Conservation (phyloP, 2,797 vertebrate species). For the Tamandua tetradactyla region DNA sequence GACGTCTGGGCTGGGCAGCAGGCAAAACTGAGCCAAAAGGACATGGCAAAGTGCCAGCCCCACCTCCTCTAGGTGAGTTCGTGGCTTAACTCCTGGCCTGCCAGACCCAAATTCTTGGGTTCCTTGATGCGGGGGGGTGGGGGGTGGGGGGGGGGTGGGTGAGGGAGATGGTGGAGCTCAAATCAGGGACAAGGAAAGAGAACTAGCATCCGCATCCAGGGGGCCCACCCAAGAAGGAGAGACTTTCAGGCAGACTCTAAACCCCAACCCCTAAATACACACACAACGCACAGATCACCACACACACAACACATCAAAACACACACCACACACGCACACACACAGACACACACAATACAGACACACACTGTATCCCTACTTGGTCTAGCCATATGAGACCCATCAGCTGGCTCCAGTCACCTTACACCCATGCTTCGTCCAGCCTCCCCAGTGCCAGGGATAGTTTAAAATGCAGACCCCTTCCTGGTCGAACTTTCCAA, state of each 20-base stretch:
- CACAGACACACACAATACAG: no score
- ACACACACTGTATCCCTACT: neutral
- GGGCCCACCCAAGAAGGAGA: neutral
- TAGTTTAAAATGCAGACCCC: neutral
- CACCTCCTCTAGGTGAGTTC: constrained; percentile 19
- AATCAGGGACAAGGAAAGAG: neutral
- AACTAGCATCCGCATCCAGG: neutral
- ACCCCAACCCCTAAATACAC: neutral
- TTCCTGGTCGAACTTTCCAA: neutral
- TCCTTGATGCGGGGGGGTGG: neutral
- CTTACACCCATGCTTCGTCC: neutral
- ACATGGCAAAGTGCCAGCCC: constrained; percentile 50
- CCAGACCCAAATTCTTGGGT: neutral
- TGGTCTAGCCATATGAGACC: neutral
- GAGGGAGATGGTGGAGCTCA: neutral
- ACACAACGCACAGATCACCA: neutral
- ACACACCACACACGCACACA: neutral
- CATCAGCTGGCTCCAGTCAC: neutral
- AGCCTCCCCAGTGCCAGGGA: neutral
- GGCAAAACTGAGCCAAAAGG: constrained; percentile 46
- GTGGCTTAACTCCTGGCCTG: constrained; percentile 10
- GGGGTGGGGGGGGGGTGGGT: no score
- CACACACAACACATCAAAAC: neutral
- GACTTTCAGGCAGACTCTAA: neutral
- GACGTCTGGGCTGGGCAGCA: constrained; percentile 53